Conservation (phyloP, 2,888 invertebrate species). For the Pterostichus madidus region DNA sequence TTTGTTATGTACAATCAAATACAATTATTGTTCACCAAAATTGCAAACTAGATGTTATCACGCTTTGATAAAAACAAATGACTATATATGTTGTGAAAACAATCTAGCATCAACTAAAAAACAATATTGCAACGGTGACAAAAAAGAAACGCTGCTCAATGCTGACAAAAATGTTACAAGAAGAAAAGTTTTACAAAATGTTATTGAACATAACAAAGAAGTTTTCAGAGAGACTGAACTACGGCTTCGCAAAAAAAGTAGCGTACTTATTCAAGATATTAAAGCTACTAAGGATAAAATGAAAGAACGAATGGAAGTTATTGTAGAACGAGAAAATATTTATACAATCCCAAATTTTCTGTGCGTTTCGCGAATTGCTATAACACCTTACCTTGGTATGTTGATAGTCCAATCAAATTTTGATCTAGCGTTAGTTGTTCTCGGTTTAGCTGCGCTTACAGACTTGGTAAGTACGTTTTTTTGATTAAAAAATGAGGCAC, state of each 20-base stretch:
- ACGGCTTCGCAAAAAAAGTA: constrained; percentile 81
- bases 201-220: constrained; percentile 81
- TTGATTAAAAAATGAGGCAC: not conserved
- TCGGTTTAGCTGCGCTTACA: constrained; percentile 92
- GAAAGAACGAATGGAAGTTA: constrained; percentile 86
- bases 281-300: constrained; percentile 86
- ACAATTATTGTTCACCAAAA: not conserved
- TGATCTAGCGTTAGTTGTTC: constrained; percentile 87
- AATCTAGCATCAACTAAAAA: not conserved
- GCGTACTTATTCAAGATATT: constrained; percentile 84
- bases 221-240: constrained; percentile 79
- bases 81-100: not conserved
- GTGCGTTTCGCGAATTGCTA: constrained; percentile 89
- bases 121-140: constrained; percentile 24
- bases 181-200: constrained; percentile 79
- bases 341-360: constrained; percentile 96
- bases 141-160: constrained; percentile 55
- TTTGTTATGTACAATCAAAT: not conserved
- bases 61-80: constrained; percentile 14
- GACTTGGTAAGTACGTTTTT: constrained; percentile 85
- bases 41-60: constrained; percentile 6
- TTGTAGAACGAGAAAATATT: constrained; percentile 92
- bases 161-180: constrained; percentile 53
- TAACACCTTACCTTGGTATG: constrained; percentile 94
- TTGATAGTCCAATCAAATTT: constrained; percentile 91